These are phyloP conservation scores for Phyto melanocephala DNA, from an alignment of 2,888 invertebrate species.

Conservation along the genomic window DNA sequence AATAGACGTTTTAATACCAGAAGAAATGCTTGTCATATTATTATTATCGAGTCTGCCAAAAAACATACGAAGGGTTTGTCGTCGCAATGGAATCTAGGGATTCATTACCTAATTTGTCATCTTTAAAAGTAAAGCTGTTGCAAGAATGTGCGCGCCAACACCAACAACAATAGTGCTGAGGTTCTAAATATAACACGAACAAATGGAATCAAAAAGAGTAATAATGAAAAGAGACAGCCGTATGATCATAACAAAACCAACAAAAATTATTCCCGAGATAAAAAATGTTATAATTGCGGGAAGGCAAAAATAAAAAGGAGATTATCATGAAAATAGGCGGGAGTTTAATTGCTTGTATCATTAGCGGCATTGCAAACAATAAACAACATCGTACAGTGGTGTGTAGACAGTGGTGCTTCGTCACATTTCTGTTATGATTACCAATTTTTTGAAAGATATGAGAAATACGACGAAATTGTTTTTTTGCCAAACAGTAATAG, in stretches of 20 bases:
- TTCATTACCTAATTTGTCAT: slow-evolving; percentile 1
- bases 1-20: slow-evolving; percentile 22
- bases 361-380: slow-evolving; percentile 3
- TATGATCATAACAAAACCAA: neutral
- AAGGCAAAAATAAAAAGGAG: neutral
- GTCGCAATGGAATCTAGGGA: slow-evolving; percentile 63
- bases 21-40: slow-evolving; percentile 50
- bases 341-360: slow-evolving; percentile 14
- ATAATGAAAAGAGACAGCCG: neutral
- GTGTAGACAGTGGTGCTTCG: slow-evolving; percentile 22
- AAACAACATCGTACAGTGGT: slow-evolving; percentile 7
- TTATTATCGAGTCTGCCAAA: slow-evolving; percentile 61
- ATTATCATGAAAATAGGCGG: neutral
- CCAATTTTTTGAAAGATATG: neutral
- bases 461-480: neutral
- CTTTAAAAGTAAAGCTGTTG: slow-evolving; percentile 35
- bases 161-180: neutral
- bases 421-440: slow-evolving; percentile 10
- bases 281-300: slow-evolving; percentile 27
- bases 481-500: slow-evolving; percentile 11
- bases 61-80: slow-evolving; percentile 59
- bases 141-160: slow-evolving; percentile 37
- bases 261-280: neutral
- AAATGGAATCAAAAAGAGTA: neutral
- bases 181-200: neutral